Percentiles rank a stretch among this genome's conserved stretches.
Evolutionary conservation across 1,140 invertebrate species (phyloP).

Genomic region (Pantala flavescens): DNA sequence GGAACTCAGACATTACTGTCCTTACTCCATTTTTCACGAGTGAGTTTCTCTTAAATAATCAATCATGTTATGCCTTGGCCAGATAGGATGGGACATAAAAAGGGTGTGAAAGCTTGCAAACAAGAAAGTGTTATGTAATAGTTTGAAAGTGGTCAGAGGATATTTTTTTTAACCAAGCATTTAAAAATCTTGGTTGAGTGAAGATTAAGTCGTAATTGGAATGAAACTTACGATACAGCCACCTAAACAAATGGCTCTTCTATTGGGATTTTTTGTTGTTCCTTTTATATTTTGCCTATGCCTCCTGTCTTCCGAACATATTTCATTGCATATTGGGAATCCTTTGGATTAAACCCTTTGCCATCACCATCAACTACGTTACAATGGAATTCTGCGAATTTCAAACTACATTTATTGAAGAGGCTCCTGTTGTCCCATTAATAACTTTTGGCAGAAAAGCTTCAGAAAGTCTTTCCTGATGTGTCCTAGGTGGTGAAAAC

Average conservation of each 20-base stretch:
- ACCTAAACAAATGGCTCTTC: constrained; percentile 1
- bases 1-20: not conserved
- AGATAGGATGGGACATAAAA: not conserved
- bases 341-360: not conserved
- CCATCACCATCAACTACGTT: not conserved
- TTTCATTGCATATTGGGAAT: not conserved
- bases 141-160: too few relatives aligned
- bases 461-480: not conserved
- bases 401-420: not conserved
- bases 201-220: not conserved
- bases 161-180: too few relatives aligned
- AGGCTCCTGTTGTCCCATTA: not conserved
- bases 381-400: not conserved
- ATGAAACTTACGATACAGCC: not conserved
- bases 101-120: not conserved
- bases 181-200: not conserved
- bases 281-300: not conserved
- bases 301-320: not conserved
- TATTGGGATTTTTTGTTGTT: not conserved
- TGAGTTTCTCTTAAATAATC: not conserved
- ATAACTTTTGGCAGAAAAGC: not conserved
- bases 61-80: not conserved
- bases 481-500: not conserved
- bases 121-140: too few relatives aligned
- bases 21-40: not conserved